These are phyloP conservation scores for Sylvilagus bachmani DNA, from an alignment of 2,113 vertebrate species.

Conservation along the genomic window DNA sequence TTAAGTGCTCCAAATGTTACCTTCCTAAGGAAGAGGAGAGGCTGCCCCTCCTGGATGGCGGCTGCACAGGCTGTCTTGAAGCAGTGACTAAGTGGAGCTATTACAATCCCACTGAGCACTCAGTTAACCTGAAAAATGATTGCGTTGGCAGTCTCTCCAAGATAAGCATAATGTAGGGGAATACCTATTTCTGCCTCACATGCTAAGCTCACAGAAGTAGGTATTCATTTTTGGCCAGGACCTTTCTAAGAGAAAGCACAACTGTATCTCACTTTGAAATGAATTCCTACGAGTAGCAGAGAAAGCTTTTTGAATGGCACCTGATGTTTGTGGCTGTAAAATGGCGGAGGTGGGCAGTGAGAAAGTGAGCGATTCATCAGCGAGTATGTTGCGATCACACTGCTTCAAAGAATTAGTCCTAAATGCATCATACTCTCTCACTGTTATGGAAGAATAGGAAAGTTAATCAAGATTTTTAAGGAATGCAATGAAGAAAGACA, in stretches of 20 bases:
- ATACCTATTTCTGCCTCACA: conserved; percentile 10
- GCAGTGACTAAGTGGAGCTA: neutral
- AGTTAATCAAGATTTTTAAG: neutral
- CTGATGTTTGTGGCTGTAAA: neutral
- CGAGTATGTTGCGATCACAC: neutral
- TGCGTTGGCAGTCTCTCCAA: neutral
- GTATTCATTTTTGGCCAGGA: neutral
- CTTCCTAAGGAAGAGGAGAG: neutral
- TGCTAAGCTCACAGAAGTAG: neutral
- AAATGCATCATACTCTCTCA: neutral
- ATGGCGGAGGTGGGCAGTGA: neutral
- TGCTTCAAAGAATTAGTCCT: neutral
- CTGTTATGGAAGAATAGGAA: neutral
- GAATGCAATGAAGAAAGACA: neutral
- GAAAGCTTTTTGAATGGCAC: neutral
- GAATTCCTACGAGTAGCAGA: neutral
- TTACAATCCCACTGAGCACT: neutral
- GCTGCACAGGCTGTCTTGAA: neutral
- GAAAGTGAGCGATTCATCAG: neutral
- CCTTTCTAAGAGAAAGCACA: neutral
- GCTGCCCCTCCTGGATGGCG: neutral
- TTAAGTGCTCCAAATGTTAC: conserved; percentile 39
- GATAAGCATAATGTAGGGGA: neutral
- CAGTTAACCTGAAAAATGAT: neutral
- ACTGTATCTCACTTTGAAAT: neutral